These are phyloP conservation scores for Caenorhabditis inopinata DNA, from an alignment of 1,140 invertebrate genomes.

Conservation along the genomic window DNA sequence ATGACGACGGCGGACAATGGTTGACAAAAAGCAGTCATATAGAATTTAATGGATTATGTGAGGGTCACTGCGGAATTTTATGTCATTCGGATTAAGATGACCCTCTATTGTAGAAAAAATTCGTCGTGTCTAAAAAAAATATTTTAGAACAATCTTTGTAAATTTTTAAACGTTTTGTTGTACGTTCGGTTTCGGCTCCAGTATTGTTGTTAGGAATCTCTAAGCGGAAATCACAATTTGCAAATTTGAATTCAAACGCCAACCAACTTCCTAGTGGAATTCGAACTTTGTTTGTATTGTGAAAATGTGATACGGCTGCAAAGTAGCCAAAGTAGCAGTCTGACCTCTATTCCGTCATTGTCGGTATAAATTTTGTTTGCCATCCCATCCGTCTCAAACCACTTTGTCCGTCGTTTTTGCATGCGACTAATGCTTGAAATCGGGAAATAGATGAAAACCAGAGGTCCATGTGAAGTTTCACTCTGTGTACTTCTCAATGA, in stretches of 20 bases:
- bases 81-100: too few species aligned
- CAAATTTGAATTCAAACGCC: background rate
- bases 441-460: background rate
- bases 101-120: too few species aligned
- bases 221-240: too few species aligned
- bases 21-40: background rate
- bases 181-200: too few species aligned
- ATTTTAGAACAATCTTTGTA: background rate
- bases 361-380: background rate
- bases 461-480: background rate
- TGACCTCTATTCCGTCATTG: background rate
- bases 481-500: background rate
- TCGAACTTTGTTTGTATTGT: constrained; percentile 11
- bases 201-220: too few species aligned
- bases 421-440: constrained; percentile 17
- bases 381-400: background rate
- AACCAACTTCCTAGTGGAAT: background rate
- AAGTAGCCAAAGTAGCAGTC: constrained; percentile 3
- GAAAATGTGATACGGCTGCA: constrained; percentile 20
- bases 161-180: background rate
- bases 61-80: background rate
- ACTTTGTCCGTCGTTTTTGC: constrained; percentile 24
- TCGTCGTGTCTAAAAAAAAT: background rate
- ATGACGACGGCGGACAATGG: background rate
- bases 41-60: background rate